phyloP scores from a whole-genome alignment of 2,888 invertebrate genomes.

The Eueremaeus valkanovi region DNA sequence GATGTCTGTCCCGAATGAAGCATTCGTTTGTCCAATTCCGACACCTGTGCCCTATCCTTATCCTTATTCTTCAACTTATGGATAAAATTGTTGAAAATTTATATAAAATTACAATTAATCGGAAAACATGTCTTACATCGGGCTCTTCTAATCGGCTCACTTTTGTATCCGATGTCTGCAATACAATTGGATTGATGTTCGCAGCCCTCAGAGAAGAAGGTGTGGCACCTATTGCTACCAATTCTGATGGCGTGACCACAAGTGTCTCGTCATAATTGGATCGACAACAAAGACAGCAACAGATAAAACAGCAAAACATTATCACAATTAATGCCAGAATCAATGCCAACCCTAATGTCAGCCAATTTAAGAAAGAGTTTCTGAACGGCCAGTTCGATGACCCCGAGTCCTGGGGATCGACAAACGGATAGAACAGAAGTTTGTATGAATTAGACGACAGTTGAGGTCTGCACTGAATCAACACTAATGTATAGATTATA shows the following conservation, averaged over 20 bases:
- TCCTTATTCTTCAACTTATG: neutral
- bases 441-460: too few species aligned
- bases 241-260: slow-evolving; percentile 2
- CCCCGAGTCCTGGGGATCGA: too few species aligned
- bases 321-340: too few species aligned
- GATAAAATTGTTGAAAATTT: too few species aligned
- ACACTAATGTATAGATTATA: too few species aligned
- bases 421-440: too few species aligned
- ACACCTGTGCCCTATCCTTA: neutral
- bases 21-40: neutral
- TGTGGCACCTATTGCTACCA: slow-evolving; percentile 10
- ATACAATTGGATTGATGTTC: neutral
- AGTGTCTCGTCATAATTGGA: neutral
- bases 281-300: neutral
- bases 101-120: neutral
- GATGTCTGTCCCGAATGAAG: too few species aligned
- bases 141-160: neutral
- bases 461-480: too few species aligned
- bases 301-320: neutral
- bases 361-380: too few species aligned
- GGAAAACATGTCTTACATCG: neutral
- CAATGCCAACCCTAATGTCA: too few species aligned
- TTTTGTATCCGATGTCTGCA: neutral
- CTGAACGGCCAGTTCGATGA: too few species aligned
- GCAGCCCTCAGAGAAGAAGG: slow-evolving; percentile 11